Conservation (phyloP, 2,113 vertebrate species). For the Rhagologus leucostigma region DNA sequence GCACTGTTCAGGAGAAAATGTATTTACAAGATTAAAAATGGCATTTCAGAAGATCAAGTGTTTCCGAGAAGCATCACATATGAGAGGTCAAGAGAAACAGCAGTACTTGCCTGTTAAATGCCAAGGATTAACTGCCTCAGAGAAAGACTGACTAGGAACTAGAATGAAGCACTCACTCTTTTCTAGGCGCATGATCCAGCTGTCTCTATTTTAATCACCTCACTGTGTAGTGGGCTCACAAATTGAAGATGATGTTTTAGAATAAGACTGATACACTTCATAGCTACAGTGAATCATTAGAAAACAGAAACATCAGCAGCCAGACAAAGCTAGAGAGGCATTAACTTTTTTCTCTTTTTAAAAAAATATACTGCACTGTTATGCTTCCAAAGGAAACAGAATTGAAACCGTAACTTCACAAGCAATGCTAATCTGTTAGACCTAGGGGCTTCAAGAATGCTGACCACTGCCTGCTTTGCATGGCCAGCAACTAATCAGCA, state of each 20-base stretch:
- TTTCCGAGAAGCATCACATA: constrained; percentile 12
- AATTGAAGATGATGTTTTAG: neutral
- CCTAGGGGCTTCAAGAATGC: neutral
- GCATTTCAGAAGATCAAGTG: constrained; percentile 62
- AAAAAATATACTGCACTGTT: neutral
- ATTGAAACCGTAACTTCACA: neutral
- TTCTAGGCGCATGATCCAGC: neutral
- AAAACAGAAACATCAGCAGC: neutral
- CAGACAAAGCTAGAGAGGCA: neutral
- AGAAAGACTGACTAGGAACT: constrained; percentile 36
- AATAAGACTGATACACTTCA: neutral
- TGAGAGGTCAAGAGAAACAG: constrained; percentile 41
- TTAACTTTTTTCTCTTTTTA: neutral
- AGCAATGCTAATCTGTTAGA: neutral
- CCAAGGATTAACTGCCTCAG: constrained; percentile 53
- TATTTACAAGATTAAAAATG: constrained; percentile 49
- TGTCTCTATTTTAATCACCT: neutral
- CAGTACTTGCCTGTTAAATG: constrained; percentile 23
- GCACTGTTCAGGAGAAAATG: constrained; percentile 8
- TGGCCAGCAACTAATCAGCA: neutral
- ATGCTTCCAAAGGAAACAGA: neutral
- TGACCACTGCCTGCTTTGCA: neutral
- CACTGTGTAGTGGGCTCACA: neutral
- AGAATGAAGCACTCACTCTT: neutral
- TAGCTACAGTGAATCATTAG: neutral